Conservation (phyloP, 2,797 vertebrate species). For the Acanthiza pusilla region DNA sequence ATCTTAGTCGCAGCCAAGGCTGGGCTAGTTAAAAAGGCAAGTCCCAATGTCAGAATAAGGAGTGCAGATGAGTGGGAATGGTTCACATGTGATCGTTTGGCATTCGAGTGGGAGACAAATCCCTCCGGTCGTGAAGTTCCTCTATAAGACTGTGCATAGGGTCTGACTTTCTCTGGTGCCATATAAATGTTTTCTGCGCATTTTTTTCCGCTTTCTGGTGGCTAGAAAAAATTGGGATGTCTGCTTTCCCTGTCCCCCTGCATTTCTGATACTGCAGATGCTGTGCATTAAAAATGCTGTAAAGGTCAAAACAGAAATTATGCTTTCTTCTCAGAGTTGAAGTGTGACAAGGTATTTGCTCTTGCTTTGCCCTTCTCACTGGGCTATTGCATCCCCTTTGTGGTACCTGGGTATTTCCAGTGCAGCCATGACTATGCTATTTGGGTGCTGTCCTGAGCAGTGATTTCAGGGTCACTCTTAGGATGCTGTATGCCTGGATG, state of each 20-base stretch:
- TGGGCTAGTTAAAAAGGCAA: slow-evolving; percentile 11
- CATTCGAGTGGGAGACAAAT: neutral
- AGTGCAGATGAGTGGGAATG: neutral
- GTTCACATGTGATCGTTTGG: neutral
- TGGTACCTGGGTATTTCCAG: neutral
- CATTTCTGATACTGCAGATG: neutral
- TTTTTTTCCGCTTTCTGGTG: neutral
- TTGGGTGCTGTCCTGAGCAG: neutral
- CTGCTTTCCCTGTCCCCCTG: neutral
- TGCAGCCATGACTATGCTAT: neutral
- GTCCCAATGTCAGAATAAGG: neutral
- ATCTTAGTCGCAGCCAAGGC: slow-evolving; percentile 53
- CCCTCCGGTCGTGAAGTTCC: neutral
- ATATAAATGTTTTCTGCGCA: neutral
- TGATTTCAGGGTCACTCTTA: neutral
- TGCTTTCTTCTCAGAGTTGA: neutral
- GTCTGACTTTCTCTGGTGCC: neutral
- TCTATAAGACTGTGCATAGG: neutral
- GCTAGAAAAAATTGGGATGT: neutral
- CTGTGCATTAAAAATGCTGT: neutral
- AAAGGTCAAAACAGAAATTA: neutral
- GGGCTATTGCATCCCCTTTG: neutral
- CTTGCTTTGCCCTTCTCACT: neutral
- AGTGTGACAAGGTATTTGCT: neutral
- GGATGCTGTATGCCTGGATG: neutral